Evolutionary conservation across 2,888 invertebrate genomes (phyloP).

Genomic region (Dusona sp.): DNA sequence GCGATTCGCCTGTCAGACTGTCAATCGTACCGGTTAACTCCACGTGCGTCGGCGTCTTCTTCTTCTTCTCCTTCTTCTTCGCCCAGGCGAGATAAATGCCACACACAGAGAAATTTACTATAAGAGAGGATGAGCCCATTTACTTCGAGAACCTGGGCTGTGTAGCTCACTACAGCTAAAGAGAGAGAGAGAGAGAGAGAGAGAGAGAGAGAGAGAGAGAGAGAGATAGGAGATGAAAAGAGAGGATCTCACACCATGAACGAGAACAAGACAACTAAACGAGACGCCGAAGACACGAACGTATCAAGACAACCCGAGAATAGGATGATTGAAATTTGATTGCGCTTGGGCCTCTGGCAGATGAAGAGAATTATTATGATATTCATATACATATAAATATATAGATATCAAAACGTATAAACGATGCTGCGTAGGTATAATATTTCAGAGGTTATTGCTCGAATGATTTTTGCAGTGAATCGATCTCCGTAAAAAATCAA

Average conservation of each 20-base stretch:
- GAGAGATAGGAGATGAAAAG: slow-evolving; percentile 18
- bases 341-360: slow-evolving; percentile 56
- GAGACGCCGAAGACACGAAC: slow-evolving; percentile 53
- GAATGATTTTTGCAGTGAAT: slow-evolving; percentile 6
- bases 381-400: slow-evolving; percentile 29
- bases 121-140: slow-evolving; percentile 53
- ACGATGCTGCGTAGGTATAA: slow-evolving; percentile 29
- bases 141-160: slow-evolving; percentile 5
- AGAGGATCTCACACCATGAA: slow-evolving; percentile 54
- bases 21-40: slow-evolving; percentile 78
- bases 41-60: slow-evolving; percentile 77
- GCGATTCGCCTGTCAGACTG: slow-evolving; percentile 81
- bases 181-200: slow-evolving; percentile 9
- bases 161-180: not conserved
- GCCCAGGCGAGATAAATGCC: slow-evolving; percentile 67
- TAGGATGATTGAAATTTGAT: slow-evolving; percentile 69
- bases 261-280: slow-evolving; percentile 57
- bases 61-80: slow-evolving; percentile 56
- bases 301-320: slow-evolving; percentile 64
- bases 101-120: slow-evolving; percentile 49
- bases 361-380: slow-evolving; percentile 62
- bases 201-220: slow-evolving; percentile 21
- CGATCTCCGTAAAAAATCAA: slow-evolving; percentile 40
- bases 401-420: slow-evolving; percentile 9
- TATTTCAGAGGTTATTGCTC: slow-evolving; percentile 25